Evolutionary conservation across 1,140 invertebrate genomes (phyloP), one percentile per base, ranked within the genome.

Genomic region (Trachelipus rathkii): DNA sequence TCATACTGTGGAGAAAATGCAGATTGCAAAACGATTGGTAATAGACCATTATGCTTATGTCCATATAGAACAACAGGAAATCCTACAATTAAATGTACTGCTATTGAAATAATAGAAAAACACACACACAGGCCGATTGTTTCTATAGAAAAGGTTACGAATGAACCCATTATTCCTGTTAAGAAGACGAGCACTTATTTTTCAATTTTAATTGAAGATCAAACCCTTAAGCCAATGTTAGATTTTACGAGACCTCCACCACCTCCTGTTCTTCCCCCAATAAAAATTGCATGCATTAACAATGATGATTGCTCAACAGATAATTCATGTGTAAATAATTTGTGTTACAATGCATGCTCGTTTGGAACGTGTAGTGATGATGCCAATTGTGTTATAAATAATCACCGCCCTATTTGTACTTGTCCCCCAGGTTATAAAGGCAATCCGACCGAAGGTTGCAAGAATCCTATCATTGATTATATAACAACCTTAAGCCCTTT

Each of bases 261-360:
- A 10, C 10, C 44, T 13, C 76, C 78, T 44, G 74, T 77, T n/a
- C 11, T 77, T 44, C 76, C 78, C 44, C 70, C 73, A 13, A 46
- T 72, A 43, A 23, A 46, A 33, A 74, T 77, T 23, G 78, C 75
- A 11, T 79, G 78, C 76, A 69, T 72, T 44, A 79, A 77, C 66
- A 77, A 69, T 24, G 78, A 77, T 87, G 93, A 95, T 86, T 96
- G 95, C 87, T 89, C 93, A 77, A 90, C 91, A 86, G 93, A 95
- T 85, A 93, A 93, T 87, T 92, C 92, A 84, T 96, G 95, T 88
- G 90, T 94, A 85, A 91, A 90, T 83, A 88, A 89, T 83, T 87
- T 91, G 85, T 96, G 95, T 85, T 88, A 93, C 85, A 93, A 96
- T 87, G 94, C 93, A 79, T 96, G 95, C 87, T 90, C 89, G 9